Percentiles rank a stretch among this genome's conserved stretches.
phyloP scores from a whole-genome alignment of 2,113 vertebrate species.

The Pedionomus torquatus region DNA sequence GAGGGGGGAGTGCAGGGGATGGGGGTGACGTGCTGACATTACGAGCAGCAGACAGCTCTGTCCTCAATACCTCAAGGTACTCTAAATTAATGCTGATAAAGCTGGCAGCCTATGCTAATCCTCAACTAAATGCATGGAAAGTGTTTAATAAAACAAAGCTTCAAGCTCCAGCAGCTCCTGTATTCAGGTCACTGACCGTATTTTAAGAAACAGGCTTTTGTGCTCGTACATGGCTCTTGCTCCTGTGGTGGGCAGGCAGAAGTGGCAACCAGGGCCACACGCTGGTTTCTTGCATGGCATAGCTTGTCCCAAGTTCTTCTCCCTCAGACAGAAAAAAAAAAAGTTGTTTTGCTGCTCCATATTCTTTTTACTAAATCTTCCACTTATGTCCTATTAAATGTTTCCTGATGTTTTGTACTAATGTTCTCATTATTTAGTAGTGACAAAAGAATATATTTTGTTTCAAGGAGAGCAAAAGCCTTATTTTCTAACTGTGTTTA shows the following conservation, averaged over 20 bases:
- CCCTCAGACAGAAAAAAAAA: neutral
- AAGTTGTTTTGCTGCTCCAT: neutral
- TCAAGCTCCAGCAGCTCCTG: neutral
- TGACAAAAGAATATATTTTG: constrained; percentile 50
- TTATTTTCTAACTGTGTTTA: constrained; percentile 35
- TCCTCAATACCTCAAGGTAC: constrained; percentile 34
- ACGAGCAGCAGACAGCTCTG: constrained; percentile 20
- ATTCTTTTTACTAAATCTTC: neutral
- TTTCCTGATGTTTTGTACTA: constrained; percentile 40
- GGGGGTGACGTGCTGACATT: neutral
- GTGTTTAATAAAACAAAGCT: constrained; percentile 65
- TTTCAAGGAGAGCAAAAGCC: constrained; percentile 60
- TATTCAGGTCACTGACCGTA: constrained; percentile 14
- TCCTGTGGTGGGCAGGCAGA: neutral
- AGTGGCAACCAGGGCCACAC: neutral
- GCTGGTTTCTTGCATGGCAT: neutral
- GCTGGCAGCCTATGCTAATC: constrained; percentile 34
- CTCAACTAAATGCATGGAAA: constrained; percentile 32
- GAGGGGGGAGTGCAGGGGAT: neutral
- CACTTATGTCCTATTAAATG: neutral
- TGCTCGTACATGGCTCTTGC: neutral
- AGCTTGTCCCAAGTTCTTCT: neutral
- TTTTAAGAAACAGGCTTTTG: constrained; percentile 44
- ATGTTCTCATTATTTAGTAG: constrained; percentile 48
- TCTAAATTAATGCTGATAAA: constrained; percentile 48